Base-by-base conservation (phyloP, 2,888 invertebrate species). In the Hedya salicella region DNA sequence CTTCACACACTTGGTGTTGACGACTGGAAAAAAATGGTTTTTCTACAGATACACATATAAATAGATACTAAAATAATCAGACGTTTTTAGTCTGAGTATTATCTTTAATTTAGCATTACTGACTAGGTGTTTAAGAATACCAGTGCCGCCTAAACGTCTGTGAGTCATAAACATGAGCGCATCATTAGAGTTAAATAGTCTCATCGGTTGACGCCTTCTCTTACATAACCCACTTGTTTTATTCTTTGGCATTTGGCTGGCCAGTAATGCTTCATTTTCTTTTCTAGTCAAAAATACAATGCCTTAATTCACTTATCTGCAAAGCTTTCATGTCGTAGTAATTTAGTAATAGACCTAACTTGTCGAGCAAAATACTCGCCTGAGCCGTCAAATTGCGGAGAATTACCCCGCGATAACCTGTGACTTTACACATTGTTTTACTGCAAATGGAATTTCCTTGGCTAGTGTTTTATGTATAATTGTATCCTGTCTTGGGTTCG, bases 171-270 rank as follows among this genome's bases (percentile, higher is more conserved):
- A 53, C 52, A 17, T 16, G 36, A 57, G 57, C 42, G 46, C 25
- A 25, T 25, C 57, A 44, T 56, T 32, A 17, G 32, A 30, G 30
- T 19, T 13, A 44, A 44, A 44, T 30, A 30, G 44, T 57, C 2
- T 32, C 17, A 32, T 32, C 32, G 57, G 32, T 57, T 46, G n/a
- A 57, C 46, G 44, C 44, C 57, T 57, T 32, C 17, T 32, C 44
- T 57, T 57, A 42, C 32, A 46, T 32, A 57, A 57, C 19, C 44
- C n/a, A 46, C 32, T 8, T 57, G 56, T 56, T 42, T 56, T 42
- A 54, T 44, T 42, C 16, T 54, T 19, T 13, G 17, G n/a, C n/a
- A 54, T 54, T 42, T 54, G 40, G 21, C 44, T 30, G 13, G 6
- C 13, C 8, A 44, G 42, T 56, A 30, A 42, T 32, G 13, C 42